phyloP scores from a whole-genome alignment of 2,797 vertebrate species.

The Sebastes trivittatus region DNA sequence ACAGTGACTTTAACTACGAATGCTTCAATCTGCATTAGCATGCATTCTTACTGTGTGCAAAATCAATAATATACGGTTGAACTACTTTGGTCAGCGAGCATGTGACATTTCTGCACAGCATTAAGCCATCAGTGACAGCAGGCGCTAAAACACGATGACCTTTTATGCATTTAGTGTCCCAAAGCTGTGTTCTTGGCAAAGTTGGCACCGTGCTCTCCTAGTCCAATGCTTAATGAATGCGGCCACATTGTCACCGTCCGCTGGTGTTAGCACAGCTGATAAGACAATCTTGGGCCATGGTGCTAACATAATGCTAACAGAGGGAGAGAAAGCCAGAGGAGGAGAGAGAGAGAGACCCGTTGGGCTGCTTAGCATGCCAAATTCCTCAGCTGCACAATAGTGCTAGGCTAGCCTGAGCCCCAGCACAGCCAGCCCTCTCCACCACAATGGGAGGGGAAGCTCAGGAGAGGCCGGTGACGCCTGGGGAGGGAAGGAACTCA shows the following conservation, averaged over 20 bases:
- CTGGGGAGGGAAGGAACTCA: slow-evolving; percentile 72
- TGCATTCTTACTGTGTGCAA: background rate
- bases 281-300: slow-evolving; percentile 63
- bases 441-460: slow-evolving; percentile 75
- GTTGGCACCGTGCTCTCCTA: slow-evolving; percentile 9
- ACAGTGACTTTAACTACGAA: background rate
- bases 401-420: slow-evolving; percentile 68
- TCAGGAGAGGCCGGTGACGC: slow-evolving; percentile 73
- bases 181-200: slow-evolving; percentile 26
- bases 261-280: slow-evolving; percentile 73
- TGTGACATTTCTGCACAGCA: slow-evolving; percentile 5
- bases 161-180: slow-evolving; percentile 10
- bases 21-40: background rate
- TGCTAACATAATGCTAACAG: slow-evolving; percentile 60
- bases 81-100: background rate
- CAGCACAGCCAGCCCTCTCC: slow-evolving; percentile 69
- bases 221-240: slow-evolving; percentile 41
- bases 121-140: slow-evolving; percentile 11
- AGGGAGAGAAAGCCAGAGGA: slow-evolving; percentile 36
- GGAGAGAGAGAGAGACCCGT: slow-evolving; percentile 17
- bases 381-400: slow-evolving; percentile 82
- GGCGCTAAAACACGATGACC: background rate
- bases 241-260: slow-evolving; percentile 39
- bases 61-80: background rate
- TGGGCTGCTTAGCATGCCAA: slow-evolving; percentile 73